Base-by-base conservation (phyloP, 2,888 invertebrate genomes). In the Raillietiella orientalis region DNA sequence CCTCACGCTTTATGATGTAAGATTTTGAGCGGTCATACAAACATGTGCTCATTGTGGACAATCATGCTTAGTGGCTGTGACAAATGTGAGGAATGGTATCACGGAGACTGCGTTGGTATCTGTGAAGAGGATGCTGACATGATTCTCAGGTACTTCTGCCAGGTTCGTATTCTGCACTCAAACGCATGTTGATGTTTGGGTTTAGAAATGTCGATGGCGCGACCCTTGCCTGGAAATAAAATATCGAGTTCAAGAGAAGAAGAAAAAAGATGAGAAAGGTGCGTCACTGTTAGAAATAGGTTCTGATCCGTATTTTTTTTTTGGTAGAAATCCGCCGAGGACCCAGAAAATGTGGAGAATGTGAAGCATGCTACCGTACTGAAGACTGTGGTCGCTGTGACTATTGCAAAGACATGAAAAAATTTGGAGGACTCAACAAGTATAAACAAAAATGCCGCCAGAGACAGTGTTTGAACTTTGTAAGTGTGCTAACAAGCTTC, bases 31-130 rank as follows among this genome's bases (percentile, higher is more conserved):
- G 15, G 22, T 27, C 27, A 28, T 24, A 6, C 15, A 6, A 11
- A 16, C 14, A 24, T 25, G 14, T 11, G 20, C 9, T 21, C 6
- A 26, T 26, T 21, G n/a, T n/a, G n/a, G n/a, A n/a, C n/a, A n/a
- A n/a, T n/a, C n/a, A n/a, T n/a, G n/a, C n/a, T n/a, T n/a, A 75
- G 75, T 45, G 82, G 75, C 19, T 93, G 93, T 49, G 93, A 93
- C 46, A 62, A 72, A 9, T 93, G 93, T 43, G 82, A 90, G 45
- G 87, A 90, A 47, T 93, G 93, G 90, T 93, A 82, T 42, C 93
- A 93, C 41, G 90, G 90, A 2, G 82, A 87, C 41, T 93, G 90
- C 44, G 84, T 93, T 34, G 74, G 72, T 36, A 75, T 90, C 34
- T 82, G 79, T 0, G 75, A 82, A 43, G 62, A 70, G 36, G 79